These are phyloP conservation scores for Brachynemurus nebulosus DNA, from an alignment of 2,888 invertebrate species.

Conservation along the genomic window DNA sequence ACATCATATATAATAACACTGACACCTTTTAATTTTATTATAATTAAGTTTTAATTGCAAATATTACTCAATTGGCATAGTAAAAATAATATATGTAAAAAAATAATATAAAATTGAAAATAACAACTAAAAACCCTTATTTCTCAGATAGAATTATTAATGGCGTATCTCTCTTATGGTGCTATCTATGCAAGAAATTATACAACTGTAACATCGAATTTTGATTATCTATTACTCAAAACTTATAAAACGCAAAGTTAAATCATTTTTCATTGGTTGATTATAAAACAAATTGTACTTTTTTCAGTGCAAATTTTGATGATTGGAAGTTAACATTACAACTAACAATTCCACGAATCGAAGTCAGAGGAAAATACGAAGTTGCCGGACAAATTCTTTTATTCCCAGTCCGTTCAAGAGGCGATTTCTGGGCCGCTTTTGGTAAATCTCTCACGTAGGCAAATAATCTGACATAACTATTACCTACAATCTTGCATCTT, in stretches of 20 bases:
- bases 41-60: too few relatives aligned
- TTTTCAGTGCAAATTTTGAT: slow-evolving; percentile 40
- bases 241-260: background rate
- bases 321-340: slow-evolving; percentile 48
- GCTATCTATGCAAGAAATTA: too few relatives aligned
- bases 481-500: slow-evolving; percentile 19
- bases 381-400: slow-evolving; percentile 63
- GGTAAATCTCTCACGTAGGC: slow-evolving; percentile 31
- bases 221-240: background rate
- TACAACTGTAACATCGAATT: too few relatives aligned
- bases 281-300: slow-evolving; percentile 13
- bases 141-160: too few relatives aligned
- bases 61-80: too few relatives aligned
- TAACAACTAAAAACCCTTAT: too few relatives aligned
- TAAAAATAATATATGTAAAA: too few relatives aligned
- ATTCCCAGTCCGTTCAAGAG: slow-evolving; percentile 63
- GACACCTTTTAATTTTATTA: too few relatives aligned
- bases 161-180: too few relatives aligned
- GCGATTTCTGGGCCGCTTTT: slow-evolving; percentile 69
- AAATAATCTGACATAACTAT: background rate
- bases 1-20: too few relatives aligned
- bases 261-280: slow-evolving; percentile 5
- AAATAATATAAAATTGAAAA: too few relatives aligned
- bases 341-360: slow-evolving; percentile 50
- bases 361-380: slow-evolving; percentile 61